phyloP scores from a whole-genome alignment of 1,140 invertebrate genomes.

The Papilio xuthus region DNA sequence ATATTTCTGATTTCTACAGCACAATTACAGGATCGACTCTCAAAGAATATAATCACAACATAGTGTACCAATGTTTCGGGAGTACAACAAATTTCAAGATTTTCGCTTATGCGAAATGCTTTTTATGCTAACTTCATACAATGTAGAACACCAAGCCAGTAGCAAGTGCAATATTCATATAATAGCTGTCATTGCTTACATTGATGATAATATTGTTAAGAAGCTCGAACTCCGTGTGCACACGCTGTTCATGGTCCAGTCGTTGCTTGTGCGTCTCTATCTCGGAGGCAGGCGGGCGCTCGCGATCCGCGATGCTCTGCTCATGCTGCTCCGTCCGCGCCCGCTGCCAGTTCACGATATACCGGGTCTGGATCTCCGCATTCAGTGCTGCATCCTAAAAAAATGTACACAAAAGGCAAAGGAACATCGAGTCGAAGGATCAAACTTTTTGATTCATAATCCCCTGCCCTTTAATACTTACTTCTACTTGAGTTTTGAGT shows the following conservation, averaged over 20 bases:
- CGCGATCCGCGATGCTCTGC: conserved; percentile 50
- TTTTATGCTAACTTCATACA: too few species aligned
- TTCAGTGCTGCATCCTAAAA: conserved; percentile 55
- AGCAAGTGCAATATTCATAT: too few species aligned
- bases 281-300: conserved; percentile 33
- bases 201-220: conserved; percentile 62
- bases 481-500: conserved; percentile 56
- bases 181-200: conserved; percentile 51
- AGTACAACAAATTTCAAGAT: too few species aligned
- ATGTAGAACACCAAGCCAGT: too few species aligned
- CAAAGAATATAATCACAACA: too few species aligned
- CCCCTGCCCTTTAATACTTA: conserved; percentile 45
- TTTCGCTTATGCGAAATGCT: too few species aligned
- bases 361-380: conserved; percentile 52
- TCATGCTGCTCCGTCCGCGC: conserved; percentile 58
- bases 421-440: neutral
- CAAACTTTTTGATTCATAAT: neutral
- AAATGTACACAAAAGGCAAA: conserved; percentile 13
- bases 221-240: conserved; percentile 60
- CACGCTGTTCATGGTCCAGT: conserved; percentile 57
- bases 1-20: neutral
- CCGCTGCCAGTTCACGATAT: conserved; percentile 57
- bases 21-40: neutral
- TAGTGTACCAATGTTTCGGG: too few species aligned
- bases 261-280: conserved; percentile 55